Evolutionary conservation across 1,140 invertebrate genomes (phyloP), one percentile per base, ranked within the genome.

Genomic region (Adelges cooleyi): DNA sequence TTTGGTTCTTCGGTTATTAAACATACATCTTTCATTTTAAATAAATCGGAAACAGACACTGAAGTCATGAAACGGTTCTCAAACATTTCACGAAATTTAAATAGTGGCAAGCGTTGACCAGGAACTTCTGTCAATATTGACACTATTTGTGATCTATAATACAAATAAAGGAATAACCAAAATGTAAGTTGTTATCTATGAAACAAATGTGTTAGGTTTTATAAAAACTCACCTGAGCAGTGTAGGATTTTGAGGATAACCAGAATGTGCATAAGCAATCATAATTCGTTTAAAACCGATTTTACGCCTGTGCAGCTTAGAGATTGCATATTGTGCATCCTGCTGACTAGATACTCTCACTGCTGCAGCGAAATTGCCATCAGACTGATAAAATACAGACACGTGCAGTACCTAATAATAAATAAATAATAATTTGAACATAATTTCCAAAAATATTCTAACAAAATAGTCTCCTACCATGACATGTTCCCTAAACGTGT

Each of bases 71-170:
- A 92, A 65, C 89, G 82, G 69, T 83, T 86, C 74, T 92, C 89
- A 73, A 87, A 89, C 68, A 91, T 78, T 74, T 92, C 87, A 59
- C 89, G 82, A 69, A 93, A 90, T 75, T 89, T 89, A 72, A 90
- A 90, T 27, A 93, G 79, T 2, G 88, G 88, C 67, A 93, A 76
- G 68, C 80, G 80, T 71, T 86, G 81, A 1, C 82, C 82, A 46
- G 89, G 87, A 38, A 89, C 86, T 73, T 91, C 85, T 71, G 80
- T 74, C 4, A 84, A 73, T 20, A 84, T 69, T 17, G 77, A 73
- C 9, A 80, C 73, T 27, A 81, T 77, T 71, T 83, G 79, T 36
- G 76, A 74, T 67, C 80, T 81, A 70, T 51, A 71, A 8, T 18
- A 65, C 5, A 33, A 23, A 42, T 42, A 5, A n/a, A n/a, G n/a